These are phyloP conservation scores for Otolemur garnettii DNA, from an alignment of 2,113 vertebrate species.

Conservation along the genomic window DNA sequence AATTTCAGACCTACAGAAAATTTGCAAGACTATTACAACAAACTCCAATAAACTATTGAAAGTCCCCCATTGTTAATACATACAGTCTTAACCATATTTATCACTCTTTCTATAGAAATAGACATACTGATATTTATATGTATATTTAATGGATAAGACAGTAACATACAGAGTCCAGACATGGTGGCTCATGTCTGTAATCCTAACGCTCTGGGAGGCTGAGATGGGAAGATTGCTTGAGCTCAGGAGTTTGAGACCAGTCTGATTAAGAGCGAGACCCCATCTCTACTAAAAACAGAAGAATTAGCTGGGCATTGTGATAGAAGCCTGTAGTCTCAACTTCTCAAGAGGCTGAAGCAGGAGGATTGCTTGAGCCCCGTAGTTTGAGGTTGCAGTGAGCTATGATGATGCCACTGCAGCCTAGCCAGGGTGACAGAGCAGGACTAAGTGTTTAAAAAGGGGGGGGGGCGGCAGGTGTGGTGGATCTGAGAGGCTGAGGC, in stretches of 20 bases:
- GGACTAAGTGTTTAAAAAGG: neutral
- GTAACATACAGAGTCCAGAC: neutral
- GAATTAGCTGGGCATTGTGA: too few relatives aligned
- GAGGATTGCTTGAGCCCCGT: too few relatives aligned
- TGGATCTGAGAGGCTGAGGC: too few relatives aligned
- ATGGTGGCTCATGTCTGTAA: neutral
- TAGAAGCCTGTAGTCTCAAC: too few relatives aligned
- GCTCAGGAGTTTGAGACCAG: too few relatives aligned
- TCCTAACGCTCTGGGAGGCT: too few relatives aligned
- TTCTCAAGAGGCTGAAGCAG: too few relatives aligned
- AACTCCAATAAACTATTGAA: neutral
- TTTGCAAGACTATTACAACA: constrained; percentile 9
- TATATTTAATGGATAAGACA: neutral
- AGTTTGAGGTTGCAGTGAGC: neutral
- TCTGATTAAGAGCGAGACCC: too few relatives aligned
- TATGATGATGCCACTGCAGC: neutral
- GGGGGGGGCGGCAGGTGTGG: too few relatives aligned
- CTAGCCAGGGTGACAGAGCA: neutral
- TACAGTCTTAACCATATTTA: neutral
- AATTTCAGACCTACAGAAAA: constrained; percentile 41
- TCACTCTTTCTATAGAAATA: neutral
- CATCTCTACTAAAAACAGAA: too few relatives aligned
- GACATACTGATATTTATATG: neutral
- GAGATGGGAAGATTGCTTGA: too few relatives aligned
- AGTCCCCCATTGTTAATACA: neutral